Evolutionary conservation across 2,113 vertebrate genomes (phyloP), one percentile per base, ranked within the genome.

Genomic region (Myrmophylax atrothorax): DNA sequence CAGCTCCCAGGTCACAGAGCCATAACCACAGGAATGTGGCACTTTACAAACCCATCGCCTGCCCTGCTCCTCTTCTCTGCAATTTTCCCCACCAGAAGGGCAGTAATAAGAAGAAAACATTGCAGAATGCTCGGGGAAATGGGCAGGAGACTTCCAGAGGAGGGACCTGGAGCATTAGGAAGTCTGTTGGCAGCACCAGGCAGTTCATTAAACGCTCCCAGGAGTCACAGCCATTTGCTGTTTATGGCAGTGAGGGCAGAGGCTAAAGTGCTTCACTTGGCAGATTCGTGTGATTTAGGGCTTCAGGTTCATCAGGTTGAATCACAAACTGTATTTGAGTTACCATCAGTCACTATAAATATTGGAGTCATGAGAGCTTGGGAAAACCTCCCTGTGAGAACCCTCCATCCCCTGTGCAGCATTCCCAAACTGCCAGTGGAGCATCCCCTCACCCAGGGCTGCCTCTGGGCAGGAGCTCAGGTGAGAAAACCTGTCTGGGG

Each of bases 11-110:
- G 52, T 17, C 26, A 0, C 59, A 0, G 6, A 2, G 49, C 46
- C 10, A 0, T 0, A 12, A 1, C 31, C 3, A 17, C 72, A 3
- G 37, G 12, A 2, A 3, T 35, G 31, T 0, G 26, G 8, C 14
- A 0, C 73, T 22, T 7, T 1, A 37, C 1, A 2, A 44, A 44
- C 20, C 60, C 74, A 2, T 50, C 10, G 18, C 62, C 81, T 40
- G 89, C 91, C 85, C 90, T 33, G 87, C 90, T 47, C 80, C 92
- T 66, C 58, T 9, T 17, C 77, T 8, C 14, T 7, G 10, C 17
- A 12, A 44, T 14, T 74, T 33, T 31, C 38, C 72, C 68, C 31
- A 3, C 38, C 67, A 86, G 59, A 70, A 80, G 75, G 58, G 76
- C 90, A 77, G n/a, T 26, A 37, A 23, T 44, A 7, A 38, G 64